These are phyloP conservation scores for Acronicta psi DNA, from an alignment of 2,888 invertebrate genomes.

Conservation along the genomic window DNA sequence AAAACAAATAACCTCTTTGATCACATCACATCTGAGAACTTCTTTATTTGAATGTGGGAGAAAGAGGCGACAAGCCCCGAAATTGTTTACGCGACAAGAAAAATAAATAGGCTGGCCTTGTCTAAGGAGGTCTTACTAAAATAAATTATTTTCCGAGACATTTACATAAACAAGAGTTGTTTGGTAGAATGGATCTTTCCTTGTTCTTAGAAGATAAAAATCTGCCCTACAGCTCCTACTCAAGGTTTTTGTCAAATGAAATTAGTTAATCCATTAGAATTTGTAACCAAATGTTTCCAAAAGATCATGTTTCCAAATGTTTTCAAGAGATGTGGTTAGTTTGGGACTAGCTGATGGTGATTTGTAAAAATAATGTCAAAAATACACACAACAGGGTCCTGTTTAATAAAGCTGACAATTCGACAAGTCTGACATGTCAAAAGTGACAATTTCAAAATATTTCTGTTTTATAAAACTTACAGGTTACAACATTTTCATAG, in stretches of 20 bases:
- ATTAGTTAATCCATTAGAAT: not conserved
- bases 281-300: no score
- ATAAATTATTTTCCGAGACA: constrained; percentile 13
- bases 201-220: constrained; percentile 5
- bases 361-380: no score
- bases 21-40: constrained; percentile 5
- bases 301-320: no score
- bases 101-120: constrained; percentile 17
- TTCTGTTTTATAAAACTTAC: no score
- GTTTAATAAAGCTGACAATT: no score
- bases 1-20: not conserved
- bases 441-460: no score
- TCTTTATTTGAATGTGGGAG: constrained; percentile 7
- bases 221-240: not conserved
- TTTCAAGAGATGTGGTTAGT: no score
- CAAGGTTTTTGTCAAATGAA: not conserved
- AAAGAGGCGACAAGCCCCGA: constrained; percentile 1
- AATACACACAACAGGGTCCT: no score
- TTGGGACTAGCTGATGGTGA: no score
- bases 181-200: constrained; percentile 4
- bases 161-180: constrained; percentile 7
- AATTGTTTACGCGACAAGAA: constrained; percentile 34
- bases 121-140: constrained; percentile 11
- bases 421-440: no score
- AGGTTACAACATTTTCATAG: no score